These are phyloP conservation scores for Thunnus maccoyii DNA, from an alignment of 2,113 vertebrate genomes.

Conservation along the genomic window DNA sequence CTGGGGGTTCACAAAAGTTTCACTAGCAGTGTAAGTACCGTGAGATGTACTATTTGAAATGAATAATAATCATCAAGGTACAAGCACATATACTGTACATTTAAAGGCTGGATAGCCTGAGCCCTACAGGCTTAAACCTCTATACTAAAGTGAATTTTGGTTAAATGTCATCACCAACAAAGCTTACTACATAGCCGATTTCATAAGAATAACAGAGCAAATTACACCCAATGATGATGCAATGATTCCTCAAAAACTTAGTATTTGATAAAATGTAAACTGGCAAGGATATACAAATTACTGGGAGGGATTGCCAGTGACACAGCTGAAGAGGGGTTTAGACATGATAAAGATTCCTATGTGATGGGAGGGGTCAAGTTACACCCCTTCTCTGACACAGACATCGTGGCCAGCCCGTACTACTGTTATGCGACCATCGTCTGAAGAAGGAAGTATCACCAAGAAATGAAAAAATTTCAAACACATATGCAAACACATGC, in stretches of 20 bases:
- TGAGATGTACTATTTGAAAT: not conserved
- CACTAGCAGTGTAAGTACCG: not conserved
- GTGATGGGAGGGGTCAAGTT: constrained; percentile 55
- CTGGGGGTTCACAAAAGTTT: not conserved
- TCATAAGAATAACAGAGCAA: constrained; percentile 1
- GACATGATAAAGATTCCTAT: constrained; percentile 26
- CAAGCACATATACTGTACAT: not conserved
- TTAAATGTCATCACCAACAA: constrained; percentile 6
- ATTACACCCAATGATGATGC: not conserved
- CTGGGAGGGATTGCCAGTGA: not conserved
- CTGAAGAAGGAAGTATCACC: not conserved
- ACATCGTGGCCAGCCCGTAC: not conserved
- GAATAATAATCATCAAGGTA: not conserved
- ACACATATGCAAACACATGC: not conserved
- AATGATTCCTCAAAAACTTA: not conserved
- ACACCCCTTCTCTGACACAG: constrained; percentile 48
- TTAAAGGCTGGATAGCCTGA: not conserved
- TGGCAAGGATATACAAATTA: not conserved
- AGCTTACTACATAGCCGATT: not conserved
- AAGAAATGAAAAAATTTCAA: not conserved
- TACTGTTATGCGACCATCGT: constrained; percentile 6
- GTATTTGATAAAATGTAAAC: not conserved
- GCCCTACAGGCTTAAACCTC: not conserved
- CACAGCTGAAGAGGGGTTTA: constrained; percentile 2
- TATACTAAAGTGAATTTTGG: not conserved